Conservation (phyloP, 2,888 invertebrate genomes). For the Anticlea derivata region DNA sequence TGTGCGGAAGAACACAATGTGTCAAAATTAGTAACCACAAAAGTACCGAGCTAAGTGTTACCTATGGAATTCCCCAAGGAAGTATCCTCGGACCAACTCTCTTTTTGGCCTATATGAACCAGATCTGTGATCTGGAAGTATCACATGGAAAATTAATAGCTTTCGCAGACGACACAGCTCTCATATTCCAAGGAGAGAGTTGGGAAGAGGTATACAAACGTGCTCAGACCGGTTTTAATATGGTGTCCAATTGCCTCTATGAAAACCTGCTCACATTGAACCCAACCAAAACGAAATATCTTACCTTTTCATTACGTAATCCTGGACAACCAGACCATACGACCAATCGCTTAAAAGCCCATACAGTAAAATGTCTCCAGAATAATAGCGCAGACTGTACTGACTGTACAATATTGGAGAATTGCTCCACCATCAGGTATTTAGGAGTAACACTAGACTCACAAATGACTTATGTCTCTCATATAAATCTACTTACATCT, state of each 20-base stretch:
- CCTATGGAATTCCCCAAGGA: neutral
- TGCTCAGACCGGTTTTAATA: neutral
- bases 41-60: neutral
- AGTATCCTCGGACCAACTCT: conserved; percentile 2
- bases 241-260: neutral
- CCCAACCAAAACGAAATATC: no score
- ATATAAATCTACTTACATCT: no score
- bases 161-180: neutral
- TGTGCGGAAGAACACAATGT: neutral
- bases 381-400: neutral
- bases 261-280: neutral
- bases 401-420: neutral
- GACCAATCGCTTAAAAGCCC: neutral
- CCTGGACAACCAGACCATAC: neutral
- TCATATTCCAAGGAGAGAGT: no score
- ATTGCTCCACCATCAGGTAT: neutral
- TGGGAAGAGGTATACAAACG: neutral
- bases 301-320: neutral
- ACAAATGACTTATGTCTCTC: no score
- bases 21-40: neutral
- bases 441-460: neutral
- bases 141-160: neutral
- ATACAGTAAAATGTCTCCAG: neutral
- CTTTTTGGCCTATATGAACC: neutral
- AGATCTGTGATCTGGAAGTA: neutral